phyloP scores from a whole-genome alignment of 1,140 invertebrate genomes.

The Bicyclus anynana region DNA sequence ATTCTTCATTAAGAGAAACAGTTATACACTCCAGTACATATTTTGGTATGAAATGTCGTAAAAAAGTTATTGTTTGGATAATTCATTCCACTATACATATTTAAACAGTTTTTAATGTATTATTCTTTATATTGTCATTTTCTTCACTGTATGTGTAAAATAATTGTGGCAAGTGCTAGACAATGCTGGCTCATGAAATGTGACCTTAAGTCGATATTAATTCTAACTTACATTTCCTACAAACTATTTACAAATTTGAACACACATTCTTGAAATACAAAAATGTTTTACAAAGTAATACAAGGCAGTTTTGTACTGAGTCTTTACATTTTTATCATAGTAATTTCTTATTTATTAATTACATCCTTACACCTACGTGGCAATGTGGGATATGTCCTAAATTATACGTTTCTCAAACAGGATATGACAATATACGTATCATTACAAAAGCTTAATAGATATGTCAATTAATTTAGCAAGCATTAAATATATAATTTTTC shows the following conservation, averaged over 20 bases:
- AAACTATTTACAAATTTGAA: conserved; percentile 40
- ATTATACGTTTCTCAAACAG: conserved; percentile 47
- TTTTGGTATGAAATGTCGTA: too few species aligned
- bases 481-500: conserved; percentile 36
- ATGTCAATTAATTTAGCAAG: conserved; percentile 37
- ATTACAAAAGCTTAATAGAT: conserved; percentile 30
- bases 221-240: background rate
- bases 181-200: background rate
- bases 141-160: too few species aligned
- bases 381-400: conserved; percentile 64
- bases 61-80: too few species aligned
- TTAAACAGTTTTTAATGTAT: too few species aligned
- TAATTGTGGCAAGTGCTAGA: too few species aligned
- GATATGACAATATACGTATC: conserved; percentile 35
- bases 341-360: conserved; percentile 17
- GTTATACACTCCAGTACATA: too few species aligned
- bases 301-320: conserved; percentile 56
- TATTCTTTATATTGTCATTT: too few species aligned
- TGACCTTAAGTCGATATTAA: background rate
- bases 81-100: too few species aligned
- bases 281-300: conserved; percentile 53
- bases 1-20: too few species aligned
- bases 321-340: conserved; percentile 33
- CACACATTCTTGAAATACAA: conserved; percentile 46
- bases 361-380: conserved; percentile 46